phyloP scores from a whole-genome alignment of 92 coral and sea anemone genomes.

The Actinernus sp. region DNA sequence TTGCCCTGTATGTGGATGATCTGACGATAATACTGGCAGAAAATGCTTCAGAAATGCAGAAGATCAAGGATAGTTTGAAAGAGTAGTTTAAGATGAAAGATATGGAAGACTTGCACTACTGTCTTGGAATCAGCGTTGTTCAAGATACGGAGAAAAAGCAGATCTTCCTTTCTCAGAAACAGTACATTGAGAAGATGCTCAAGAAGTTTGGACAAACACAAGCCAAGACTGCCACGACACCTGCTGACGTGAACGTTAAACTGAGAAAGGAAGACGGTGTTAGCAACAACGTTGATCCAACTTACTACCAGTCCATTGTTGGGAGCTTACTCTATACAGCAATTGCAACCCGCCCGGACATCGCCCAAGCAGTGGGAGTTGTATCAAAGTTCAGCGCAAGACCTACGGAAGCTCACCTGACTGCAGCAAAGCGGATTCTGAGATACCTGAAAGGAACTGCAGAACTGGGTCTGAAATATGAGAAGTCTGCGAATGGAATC shows the following conservation, averaged over 20 bases:
- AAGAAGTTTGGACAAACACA: conserved; percentile 30
- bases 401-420: conserved; percentile 17
- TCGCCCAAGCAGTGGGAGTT: conserved; percentile 58
- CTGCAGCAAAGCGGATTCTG: conserved; percentile 15
- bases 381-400: conserved; percentile 40
- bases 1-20: conserved; percentile 45
- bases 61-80: conserved; percentile 11
- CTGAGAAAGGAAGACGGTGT: conserved; percentile 45
- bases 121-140: conserved; percentile 22
- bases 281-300: conserved; percentile 45
- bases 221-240: conserved; percentile 55
- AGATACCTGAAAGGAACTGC: no score
- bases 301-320: conserved; percentile 43
- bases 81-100: conserved; percentile 37
- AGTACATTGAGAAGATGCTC: conserved; percentile 14
- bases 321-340: conserved; percentile 46
- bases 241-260: conserved; percentile 55
- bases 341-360: conserved; percentile 50
- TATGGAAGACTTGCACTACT: conserved; percentile 38
- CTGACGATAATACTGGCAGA: conserved; percentile 39
- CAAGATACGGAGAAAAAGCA: conserved; percentile 45
- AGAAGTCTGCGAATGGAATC: conserved; percentile 6
- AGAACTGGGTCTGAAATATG: no score
- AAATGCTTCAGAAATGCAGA: conserved; percentile 17
- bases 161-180: conserved; percentile 16